phyloP scores from a whole-genome alignment of 2,888 invertebrate species.

The Rhyacophila evoluta region DNA sequence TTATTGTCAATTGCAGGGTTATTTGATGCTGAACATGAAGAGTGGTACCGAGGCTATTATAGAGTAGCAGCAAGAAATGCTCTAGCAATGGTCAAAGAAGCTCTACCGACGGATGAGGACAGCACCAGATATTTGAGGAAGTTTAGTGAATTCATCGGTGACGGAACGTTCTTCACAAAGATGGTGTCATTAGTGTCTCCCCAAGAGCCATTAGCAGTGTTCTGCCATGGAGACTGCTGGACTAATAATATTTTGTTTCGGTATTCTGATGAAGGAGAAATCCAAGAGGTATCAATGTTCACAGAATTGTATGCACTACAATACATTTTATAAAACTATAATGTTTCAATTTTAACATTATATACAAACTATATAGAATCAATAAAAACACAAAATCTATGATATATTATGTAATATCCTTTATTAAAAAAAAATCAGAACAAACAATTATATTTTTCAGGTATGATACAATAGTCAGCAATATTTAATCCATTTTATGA shows the following conservation, averaged over 20 bases:
- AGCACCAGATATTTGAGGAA: conserved; percentile 71
- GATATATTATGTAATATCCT: no score
- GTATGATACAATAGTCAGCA: no score
- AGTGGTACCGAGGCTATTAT: conserved; percentile 79
- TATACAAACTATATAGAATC: no score
- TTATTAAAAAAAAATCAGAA: no score
- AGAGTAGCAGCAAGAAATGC: conserved; percentile 75
- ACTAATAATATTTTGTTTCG: conserved; percentile 79
- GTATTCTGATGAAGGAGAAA: conserved; percentile 67
- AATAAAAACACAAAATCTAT: no score
- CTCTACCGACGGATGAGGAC: conserved; percentile 61
- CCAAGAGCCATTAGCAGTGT: conserved; percentile 75
- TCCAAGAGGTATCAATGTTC: conserved; percentile 36
- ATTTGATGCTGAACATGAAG: conserved; percentile 74
- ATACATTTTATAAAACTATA: not conserved
- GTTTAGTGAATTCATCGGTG: conserved; percentile 72
- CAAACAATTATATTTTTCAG: no score
- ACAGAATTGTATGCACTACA: no score
- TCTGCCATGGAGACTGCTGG: conserved; percentile 83
- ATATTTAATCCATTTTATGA: no score
- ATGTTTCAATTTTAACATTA: not conserved
- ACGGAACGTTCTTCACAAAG: conserved; percentile 74
- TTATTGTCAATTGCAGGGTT: conserved; percentile 63
- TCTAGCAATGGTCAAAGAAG: conserved; percentile 73
- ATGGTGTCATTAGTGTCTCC: conserved; percentile 76